Evolutionary conservation across 2,797 vertebrate genomes (phyloP), one percentile per base, ranked within the genome.

Genomic region (Nothura maculosa): DNA sequence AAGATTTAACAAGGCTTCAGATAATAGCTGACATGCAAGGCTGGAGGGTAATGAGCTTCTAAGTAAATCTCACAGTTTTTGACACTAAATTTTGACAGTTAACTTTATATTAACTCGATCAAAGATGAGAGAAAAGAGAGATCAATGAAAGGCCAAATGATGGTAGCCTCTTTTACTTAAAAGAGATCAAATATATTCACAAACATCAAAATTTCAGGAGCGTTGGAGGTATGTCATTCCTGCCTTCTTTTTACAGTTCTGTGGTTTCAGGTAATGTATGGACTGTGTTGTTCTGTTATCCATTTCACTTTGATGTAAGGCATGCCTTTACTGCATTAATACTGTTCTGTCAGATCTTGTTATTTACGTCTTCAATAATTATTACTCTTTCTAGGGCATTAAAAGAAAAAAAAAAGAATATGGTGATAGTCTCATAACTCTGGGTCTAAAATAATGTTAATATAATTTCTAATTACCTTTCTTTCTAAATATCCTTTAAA

Each of bases 1-100:
- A 89, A 78, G 84, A 92, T 94, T 94, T 87, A 90, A 94, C 61
- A 94, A 73, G 32, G 14, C 40, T 96, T 94, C 67, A 96, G 92
- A 83, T 74, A 93, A 72, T 63, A 85, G 89, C 40, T 96, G 45
- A 92, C 48, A 52, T 73, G 43, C 14, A 87, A 84, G 50, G 87
- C 63, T 80, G 30, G 36, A 93, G 61, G 61, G 40, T 83, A 95
- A 96, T 95, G 48, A 81, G 89, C n/a, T 94, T 96, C 73, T 94
- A 43, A 94, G 32, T 89, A 86, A 96, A 94, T 77, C 42, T 91
- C 86, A 16, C 12, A 48, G 32, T 57, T 82, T 94, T 72, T 38
- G 38, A 9, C 66, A 45, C 54, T 94, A 64, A 89, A 74, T 79
- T 28, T 87, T 75, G 50, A 79, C 54, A 85, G 38, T 85, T 45